Base-by-base conservation (phyloP, 2,113 vertebrate genomes). In the Amphiprion ocellaris region DNA sequence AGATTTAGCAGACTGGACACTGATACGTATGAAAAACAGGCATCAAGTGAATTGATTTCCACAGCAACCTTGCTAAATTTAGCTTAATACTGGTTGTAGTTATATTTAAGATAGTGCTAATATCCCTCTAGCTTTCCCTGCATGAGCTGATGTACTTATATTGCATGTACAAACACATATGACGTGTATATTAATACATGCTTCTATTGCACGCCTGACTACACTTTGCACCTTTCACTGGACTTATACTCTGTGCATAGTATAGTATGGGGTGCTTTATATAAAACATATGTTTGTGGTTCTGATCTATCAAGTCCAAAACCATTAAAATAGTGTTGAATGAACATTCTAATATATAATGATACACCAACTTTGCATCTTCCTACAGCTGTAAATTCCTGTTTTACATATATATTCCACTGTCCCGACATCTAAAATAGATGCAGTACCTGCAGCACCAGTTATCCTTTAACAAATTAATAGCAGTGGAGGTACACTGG, bases 391-490 rank as follows among this genome's bases (percentile, higher is more conserved):
- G 8, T 39, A 23, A 21, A 23, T 12, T 10, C 4, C 30, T 15
- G 4, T 67, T 47, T 66, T 23, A 44, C 24, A 50, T 8, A 41
- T 59, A 2, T n/a, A 52, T 39, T 52, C 21, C 21, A 37, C n/a
- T 26, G 16, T 44, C 17, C 23, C 0, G 0, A 47, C 4, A 26
- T 68, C n/a, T 55, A 61, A 75, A 74, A 67, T 52, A 15, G 12
- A 77, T 60, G 55, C 15, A 5, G n/a, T 53, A 24, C 39, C 62
- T 74, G 79, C 46, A 65, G 65, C 26, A 33, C 30, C 62, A 70
- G 79, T 72, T 53, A 69, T 65, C 59, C 16, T 74, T 30, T 44
- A 64, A 66, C 52, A 79, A 65, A 81, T 72, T 33, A 65, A 56
- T 10, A 4, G 26, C 80, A 17, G 44, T 77, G 79, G 55, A 81